Conservation (phyloP, 1,140 invertebrate species). For the Leptinotarsa texana region DNA sequence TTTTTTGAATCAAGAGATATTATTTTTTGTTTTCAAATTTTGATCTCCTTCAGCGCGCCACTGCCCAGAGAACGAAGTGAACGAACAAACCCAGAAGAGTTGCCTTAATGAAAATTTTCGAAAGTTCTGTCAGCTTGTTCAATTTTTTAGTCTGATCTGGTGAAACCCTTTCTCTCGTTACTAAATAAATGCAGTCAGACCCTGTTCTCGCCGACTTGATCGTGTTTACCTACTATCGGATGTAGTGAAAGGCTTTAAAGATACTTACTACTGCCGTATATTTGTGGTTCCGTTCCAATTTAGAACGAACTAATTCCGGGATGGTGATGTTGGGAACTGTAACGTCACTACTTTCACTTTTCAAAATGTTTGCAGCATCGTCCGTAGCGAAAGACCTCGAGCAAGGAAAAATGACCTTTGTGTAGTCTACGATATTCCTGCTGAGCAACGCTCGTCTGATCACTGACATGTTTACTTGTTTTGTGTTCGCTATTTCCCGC, state of each 20-base stretch:
- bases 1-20: too few species aligned
- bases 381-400: conserved; percentile 9
- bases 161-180: too few species aligned
- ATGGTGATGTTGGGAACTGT: conserved; percentile 4
- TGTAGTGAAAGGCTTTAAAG: neutral
- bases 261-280: conserved; percentile 10
- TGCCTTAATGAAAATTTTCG: too few species aligned
- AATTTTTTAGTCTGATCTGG: too few species aligned
- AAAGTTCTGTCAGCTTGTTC: too few species aligned
- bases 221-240: too few species aligned
- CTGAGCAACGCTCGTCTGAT: neutral
- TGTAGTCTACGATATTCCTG: neutral
- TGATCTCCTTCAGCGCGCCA: too few species aligned
- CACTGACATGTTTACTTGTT: neutral
- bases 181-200: too few species aligned
- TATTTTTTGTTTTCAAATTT: too few species aligned
- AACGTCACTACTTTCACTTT: neutral
- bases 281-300: conserved; percentile 3
- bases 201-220: too few species aligned
- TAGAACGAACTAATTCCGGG: conserved; percentile 4
- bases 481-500: neutral
- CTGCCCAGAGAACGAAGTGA: too few species aligned
- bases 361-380: conserved; percentile 7
- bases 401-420: neutral
- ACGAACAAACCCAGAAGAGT: too few species aligned